Conservation (phyloP, 2,797 vertebrate genomes). For the Cyprinella venusta region DNA sequence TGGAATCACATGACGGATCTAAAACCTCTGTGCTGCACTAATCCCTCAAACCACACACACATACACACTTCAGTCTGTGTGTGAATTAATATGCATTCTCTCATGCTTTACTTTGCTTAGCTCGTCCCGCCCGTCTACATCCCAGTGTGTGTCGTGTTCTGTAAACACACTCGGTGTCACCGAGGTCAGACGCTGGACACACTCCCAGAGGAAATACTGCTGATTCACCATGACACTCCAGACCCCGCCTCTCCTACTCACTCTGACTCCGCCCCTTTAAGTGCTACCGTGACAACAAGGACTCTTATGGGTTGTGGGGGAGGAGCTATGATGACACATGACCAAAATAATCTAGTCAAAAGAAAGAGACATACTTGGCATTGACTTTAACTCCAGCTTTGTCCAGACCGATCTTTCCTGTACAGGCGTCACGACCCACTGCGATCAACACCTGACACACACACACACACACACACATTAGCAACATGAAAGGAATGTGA, state of each 20-base stretch:
- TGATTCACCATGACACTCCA: conserved; percentile 75
- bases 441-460: conserved; percentile 88
- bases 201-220: conserved; percentile 64
- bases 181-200: background rate
- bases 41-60: background rate
- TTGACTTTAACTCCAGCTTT: conserved; percentile 87
- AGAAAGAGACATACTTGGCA: conserved; percentile 82
- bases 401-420: conserved; percentile 90
- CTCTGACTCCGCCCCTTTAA: background rate
- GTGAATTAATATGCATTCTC: background rate
- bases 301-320: background rate
- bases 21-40: conserved; percentile 11
- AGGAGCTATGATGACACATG: background rate
- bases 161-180: background rate
- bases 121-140: background rate
- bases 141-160: background rate
- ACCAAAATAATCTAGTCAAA: background rate
- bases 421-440: conserved; percentile 91
- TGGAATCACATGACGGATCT: conserved; percentile 42
- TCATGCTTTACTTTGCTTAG: too few species aligned
- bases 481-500: background rate
- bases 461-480: conserved; percentile 2
- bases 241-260: background rate
- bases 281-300: conserved; percentile 2
- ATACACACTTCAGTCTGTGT: background rate